Conservation (phyloP, 2,888 invertebrate genomes). For the Spatulosminthurus flaviceps region DNA sequence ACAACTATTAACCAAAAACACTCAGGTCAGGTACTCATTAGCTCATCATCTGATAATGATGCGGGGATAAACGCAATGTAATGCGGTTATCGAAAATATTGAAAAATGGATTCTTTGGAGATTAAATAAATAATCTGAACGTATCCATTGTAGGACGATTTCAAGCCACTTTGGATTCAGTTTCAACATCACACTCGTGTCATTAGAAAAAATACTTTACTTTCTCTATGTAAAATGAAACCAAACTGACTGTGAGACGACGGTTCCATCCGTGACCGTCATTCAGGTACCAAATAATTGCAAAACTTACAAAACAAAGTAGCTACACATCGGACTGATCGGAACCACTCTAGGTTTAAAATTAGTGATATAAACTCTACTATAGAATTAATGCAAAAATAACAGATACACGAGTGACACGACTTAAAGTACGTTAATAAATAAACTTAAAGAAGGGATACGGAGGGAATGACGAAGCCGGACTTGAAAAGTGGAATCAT, state of each 20-base stretch:
- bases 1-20: conserved; percentile 12
- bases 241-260: neutral
- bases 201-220: neutral
- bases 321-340: conserved; percentile 2
- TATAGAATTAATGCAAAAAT: neutral
- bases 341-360: neutral
- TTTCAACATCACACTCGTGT: neutral
- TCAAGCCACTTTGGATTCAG: neutral
- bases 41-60: neutral
- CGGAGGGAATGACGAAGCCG: conserved; percentile 36
- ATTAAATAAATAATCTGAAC: neutral
- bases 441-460: conserved; percentile 29
- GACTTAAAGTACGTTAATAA: conserved; percentile 16
- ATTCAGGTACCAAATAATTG: neutral
- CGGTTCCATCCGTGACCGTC: neutral
- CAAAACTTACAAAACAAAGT: conserved; percentile 3
- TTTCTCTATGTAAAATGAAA: neutral
- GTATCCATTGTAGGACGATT: neutral
- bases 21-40: neutral
- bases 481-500: conserved; percentile 40
- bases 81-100: no score
- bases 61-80: no score
- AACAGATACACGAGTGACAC: conserved; percentile 27
- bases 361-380: neutral
- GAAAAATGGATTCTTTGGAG: neutral